Conservation (phyloP, 2,797 vertebrate genomes). For the Luscinia megarhynchos region DNA sequence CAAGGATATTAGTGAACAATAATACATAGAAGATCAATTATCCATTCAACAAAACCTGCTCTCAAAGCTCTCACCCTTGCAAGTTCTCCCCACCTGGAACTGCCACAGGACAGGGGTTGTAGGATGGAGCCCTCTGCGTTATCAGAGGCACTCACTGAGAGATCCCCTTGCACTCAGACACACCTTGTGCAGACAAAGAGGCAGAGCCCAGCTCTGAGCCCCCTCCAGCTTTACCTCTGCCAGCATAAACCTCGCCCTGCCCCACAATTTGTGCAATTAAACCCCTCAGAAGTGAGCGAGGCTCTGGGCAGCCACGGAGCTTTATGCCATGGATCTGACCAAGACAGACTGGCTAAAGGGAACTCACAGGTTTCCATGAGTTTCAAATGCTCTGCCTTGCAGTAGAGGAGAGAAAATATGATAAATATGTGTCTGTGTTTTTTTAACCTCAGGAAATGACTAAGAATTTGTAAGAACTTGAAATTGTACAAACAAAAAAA, state of each 20-base stretch:
- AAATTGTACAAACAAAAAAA: constrained; percentile 12
- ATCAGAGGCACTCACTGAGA: background rate
- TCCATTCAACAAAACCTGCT: background rate
- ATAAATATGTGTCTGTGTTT: background rate
- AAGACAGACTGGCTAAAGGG: background rate
- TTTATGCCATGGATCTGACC: background rate
- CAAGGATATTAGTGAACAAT: background rate
- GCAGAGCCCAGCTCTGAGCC: background rate
- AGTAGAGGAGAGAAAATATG: background rate
- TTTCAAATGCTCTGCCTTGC: background rate
- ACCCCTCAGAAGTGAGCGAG: background rate
- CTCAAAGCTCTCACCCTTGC: background rate
- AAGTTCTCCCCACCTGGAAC: background rate
- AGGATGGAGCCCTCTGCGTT: background rate
- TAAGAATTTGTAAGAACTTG: background rate
- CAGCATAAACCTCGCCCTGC: background rate
- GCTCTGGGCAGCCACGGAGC: background rate
- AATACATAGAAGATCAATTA: constrained; percentile 4
- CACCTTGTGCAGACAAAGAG: background rate
- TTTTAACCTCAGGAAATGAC: background rate
- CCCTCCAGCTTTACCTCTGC: background rate
- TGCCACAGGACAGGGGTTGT: background rate
- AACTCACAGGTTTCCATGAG: background rate
- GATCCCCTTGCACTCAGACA: background rate
- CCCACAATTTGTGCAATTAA: background rate